Evolutionary conservation across 2,888 invertebrate genomes (phyloP), one percentile per base, ranked within the genome.

Genomic region (Lutraria lutraria): DNA sequence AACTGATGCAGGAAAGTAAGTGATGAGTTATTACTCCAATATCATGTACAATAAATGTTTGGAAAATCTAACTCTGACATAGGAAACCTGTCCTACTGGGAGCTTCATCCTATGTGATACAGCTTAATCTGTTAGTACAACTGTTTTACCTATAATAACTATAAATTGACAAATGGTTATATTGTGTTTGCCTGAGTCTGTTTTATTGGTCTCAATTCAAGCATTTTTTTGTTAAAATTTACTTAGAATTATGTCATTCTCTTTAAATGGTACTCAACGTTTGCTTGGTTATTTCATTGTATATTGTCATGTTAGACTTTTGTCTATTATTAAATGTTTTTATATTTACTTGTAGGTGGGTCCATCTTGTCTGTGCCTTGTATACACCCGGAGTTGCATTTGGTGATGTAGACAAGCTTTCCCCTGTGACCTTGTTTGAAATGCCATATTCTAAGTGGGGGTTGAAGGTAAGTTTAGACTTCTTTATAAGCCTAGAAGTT

Each of bases 391-490:
- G 99, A 21, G 99, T 99, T 54, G 99, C 99, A 29, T 99, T 99
- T 97, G 99, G 99, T 82, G 99, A 99, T 97, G 98, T 96, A 21
- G 96, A 96, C 88, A 96, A 95, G 93, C 97, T 99, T 52, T 98
- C 98, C 0, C 98, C 98, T 81, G 97, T 99, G 29, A 99, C 99
- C 0, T 97, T 99, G 89, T 99, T 99, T 97, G 99, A 99, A 97
- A 99, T 99, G 98, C 98, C 98, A n/a, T 99, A 99, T 96, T 98
- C 98, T 86, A 98, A 98, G 94, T 99, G 99, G 99, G 99, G 99
- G 63, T 98, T 98, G 15, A 98, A 99, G 95, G 97, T 97, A 93
- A 10, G 34, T 60, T 31, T n/a, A 13, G 31, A 15, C 43, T 43
- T 8, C 43, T 4, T 43, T 43, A 43, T 43, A 43, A 43, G 43